Evolutionary conservation across 1,140 invertebrate genomes (phyloP).

Genomic region (Lucilia sericata): DNA sequence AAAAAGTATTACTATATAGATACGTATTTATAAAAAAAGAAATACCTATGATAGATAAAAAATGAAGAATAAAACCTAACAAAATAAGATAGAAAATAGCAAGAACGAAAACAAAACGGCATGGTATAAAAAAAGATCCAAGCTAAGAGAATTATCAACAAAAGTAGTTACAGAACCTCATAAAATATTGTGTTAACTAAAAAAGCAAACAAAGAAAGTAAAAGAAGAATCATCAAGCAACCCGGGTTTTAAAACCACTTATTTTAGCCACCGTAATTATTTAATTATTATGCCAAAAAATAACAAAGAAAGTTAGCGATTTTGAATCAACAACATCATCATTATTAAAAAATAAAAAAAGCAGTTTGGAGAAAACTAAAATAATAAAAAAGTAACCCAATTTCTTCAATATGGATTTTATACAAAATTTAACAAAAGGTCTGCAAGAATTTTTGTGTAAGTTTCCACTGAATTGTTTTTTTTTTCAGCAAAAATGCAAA

Average conservation of each 20-base stretch:
- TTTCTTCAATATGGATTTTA: constrained; percentile 55
- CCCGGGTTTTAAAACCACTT: background rate
- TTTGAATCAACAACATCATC: background rate
- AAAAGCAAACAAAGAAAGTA: background rate
- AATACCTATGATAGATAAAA: constrained; percentile 2
- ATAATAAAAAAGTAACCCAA: background rate
- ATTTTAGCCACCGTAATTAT: constrained; percentile 11
- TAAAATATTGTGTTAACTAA: background rate
- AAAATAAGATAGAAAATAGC: background rate
- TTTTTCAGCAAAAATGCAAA: background rate
- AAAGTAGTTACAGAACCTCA: background rate
- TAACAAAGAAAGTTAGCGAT: constrained; percentile 16
- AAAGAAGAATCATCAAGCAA: background rate
- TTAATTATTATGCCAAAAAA: background rate
- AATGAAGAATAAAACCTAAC: background rate
- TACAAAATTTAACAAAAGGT: constrained; percentile 56
- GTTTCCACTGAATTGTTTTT: constrained; percentile 14
- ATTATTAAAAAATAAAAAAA: background rate
- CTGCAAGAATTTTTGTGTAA: constrained; percentile 60
- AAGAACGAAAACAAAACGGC: background rate
- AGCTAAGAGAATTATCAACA: background rate
- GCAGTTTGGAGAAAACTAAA: background rate
- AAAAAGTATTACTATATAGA: background rate
- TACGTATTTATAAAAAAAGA: background rate
- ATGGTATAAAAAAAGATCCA: background rate